These are phyloP conservation scores for Teleogryllus occipitalis DNA, from an alignment of 1,140 invertebrate genomes.

Conservation along the genomic window DNA sequence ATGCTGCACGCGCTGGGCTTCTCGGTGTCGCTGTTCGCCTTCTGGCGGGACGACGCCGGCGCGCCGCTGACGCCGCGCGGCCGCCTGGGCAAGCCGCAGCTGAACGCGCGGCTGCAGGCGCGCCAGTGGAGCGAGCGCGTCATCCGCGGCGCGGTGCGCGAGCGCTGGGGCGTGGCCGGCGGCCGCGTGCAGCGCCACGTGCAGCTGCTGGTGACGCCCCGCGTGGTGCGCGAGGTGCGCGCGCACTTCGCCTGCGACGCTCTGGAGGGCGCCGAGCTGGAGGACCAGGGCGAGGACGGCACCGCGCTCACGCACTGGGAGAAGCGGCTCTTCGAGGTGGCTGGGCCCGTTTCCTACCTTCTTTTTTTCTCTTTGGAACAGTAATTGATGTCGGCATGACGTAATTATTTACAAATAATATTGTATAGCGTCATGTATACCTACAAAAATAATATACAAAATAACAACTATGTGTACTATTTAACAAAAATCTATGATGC, in stretches of 20 bases:
- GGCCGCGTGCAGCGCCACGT: slow-evolving; percentile 66
- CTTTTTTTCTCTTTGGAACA: too few relatives aligned
- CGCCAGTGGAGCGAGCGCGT: slow-evolving; percentile 91
- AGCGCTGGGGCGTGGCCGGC: slow-evolving; percentile 72
- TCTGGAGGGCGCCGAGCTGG: slow-evolving; percentile 93
- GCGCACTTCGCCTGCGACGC: slow-evolving; percentile 83
- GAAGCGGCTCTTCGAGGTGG: slow-evolving; percentile 93
- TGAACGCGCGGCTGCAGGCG: slow-evolving; percentile 79
- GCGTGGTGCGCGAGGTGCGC: slow-evolving; percentile 69
- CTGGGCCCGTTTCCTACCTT: too few relatives aligned
- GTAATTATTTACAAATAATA: too few relatives aligned
- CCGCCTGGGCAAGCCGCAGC: slow-evolving; percentile 76
- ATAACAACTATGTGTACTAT: too few relatives aligned
- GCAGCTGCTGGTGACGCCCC: slow-evolving; percentile 87
- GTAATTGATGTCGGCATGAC: too few relatives aligned
- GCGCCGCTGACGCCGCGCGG: slow-evolving; percentile 73
- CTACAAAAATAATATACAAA: too few relatives aligned
- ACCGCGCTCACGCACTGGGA: slow-evolving; percentile 98
- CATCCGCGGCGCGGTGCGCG: slow-evolving; percentile 67
- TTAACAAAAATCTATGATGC: too few relatives aligned
- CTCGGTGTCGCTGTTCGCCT: slow-evolving; percentile 87
- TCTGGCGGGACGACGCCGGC: slow-evolving; percentile 80
- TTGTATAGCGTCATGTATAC: too few relatives aligned
- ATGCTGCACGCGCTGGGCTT: slow-evolving; percentile 94
- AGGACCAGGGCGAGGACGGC: slow-evolving; percentile 96